These are phyloP conservation scores for Drosophila lowei DNA, from an alignment of 1,140 invertebrate species.

Conservation along the genomic window DNA sequence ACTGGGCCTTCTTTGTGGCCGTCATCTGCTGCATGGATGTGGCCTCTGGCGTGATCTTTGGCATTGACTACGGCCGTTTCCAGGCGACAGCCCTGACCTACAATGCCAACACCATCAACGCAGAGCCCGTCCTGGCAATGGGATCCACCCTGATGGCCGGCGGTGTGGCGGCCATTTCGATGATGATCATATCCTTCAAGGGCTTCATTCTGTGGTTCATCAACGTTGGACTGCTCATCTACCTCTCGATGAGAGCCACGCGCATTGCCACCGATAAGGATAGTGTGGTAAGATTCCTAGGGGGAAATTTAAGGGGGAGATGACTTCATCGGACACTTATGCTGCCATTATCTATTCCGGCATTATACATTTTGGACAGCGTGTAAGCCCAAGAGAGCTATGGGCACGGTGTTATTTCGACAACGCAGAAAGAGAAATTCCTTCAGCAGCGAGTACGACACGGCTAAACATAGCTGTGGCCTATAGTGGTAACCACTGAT, in stretches of 20 bases:
- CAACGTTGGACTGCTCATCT: slow-evolving; percentile 64
- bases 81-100: slow-evolving; percentile 28
- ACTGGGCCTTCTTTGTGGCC: slow-evolving; percentile 66
- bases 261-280: slow-evolving; percentile 68
- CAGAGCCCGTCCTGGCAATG: slow-evolving; percentile 26
- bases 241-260: slow-evolving; percentile 50
- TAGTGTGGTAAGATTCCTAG: slow-evolving; percentile 58
- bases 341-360: slow-evolving; percentile 24
- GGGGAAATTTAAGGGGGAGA: background rate
- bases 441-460: slow-evolving; percentile 28
- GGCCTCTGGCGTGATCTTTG: slow-evolving; percentile 74
- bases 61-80: slow-evolving; percentile 68
- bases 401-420: slow-evolving; percentile 8
- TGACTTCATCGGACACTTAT: slow-evolving; percentile 56
- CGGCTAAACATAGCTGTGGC: slow-evolving; percentile 37
- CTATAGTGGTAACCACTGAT: slow-evolving; percentile 23
- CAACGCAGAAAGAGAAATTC: slow-evolving; percentile 34
- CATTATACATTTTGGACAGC: slow-evolving; percentile 33
- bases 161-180: slow-evolving; percentile 61
- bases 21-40: slow-evolving; percentile 76
- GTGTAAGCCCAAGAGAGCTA: background rate
- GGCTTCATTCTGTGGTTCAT: slow-evolving; percentile 77
- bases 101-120: slow-evolving; percentile 56
- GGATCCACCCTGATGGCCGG: slow-evolving; percentile 59
- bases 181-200: slow-evolving; percentile 81